Percentiles rank a stretch among this genome's conserved stretches.
Evolutionary conservation across 2,888 invertebrate genomes (phyloP).

Genomic region (Hydrotaea cyrtoneurina): DNA sequence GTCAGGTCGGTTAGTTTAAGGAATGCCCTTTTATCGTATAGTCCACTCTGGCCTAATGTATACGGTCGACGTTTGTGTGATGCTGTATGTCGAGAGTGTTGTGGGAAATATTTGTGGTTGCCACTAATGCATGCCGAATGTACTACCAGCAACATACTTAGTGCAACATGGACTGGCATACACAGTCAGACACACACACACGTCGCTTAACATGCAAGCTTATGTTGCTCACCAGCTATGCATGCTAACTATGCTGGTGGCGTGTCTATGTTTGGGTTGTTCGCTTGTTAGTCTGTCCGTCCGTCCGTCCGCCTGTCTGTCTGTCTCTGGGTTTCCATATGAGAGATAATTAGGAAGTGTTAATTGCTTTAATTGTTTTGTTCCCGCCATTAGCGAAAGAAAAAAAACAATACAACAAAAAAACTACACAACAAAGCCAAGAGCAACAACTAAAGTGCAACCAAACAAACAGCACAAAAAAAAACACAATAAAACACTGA

Average conservation of each 20-base stretch:
- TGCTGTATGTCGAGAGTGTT: constrained; percentile 34
- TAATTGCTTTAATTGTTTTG: constrained; percentile 67
- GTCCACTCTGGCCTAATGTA: not conserved
- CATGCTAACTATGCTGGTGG: not conserved
- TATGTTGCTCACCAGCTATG: not conserved
- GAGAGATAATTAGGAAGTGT: constrained; percentile 67
- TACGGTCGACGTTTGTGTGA: not conserved
- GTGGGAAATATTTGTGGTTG: constrained; percentile 67
- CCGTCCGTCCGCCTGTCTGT: not conserved
- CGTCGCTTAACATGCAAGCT: not conserved
- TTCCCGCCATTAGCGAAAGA: constrained; percentile 64
- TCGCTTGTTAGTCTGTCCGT: constrained; percentile 2
- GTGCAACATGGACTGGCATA: not conserved
- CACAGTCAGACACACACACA: not conserved
- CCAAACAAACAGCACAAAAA: constrained; percentile 16
- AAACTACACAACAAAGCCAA: constrained; percentile 14
- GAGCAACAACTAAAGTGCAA: not conserved
- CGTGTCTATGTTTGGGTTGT: not conserved
- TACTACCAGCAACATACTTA: not conserved
- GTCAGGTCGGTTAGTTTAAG: too few relatives aligned
- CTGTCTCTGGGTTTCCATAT: constrained; percentile 49
- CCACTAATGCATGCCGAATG: constrained; percentile 57
- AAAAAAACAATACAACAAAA: constrained; percentile 43
- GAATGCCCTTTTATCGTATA: too few relatives aligned
- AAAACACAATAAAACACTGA: not conserved